Conservation (phyloP, 2,797 vertebrate genomes). For the Eospalax fontanierii region DNA sequence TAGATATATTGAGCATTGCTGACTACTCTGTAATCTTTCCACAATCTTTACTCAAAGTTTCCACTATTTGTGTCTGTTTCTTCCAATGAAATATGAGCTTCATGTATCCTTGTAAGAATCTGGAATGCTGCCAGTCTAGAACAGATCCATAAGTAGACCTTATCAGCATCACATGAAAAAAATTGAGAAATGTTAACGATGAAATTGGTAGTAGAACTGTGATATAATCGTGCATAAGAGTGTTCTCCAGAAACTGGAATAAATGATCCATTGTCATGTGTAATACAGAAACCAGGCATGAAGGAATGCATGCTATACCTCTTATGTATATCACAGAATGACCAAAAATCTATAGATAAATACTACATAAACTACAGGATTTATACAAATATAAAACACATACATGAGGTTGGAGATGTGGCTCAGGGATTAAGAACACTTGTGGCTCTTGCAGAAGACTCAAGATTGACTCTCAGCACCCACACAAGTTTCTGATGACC, state of each 20-base stretch:
- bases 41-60: not conserved
- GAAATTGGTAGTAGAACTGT: not conserved
- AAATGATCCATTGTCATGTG: not conserved
- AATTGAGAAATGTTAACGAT: not conserved
- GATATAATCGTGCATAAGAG: not conserved
- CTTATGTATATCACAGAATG: not conserved
- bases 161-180: not conserved
- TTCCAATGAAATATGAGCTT: not conserved
- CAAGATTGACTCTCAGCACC: too few species aligned
- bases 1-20: rapidly evolving
- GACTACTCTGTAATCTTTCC: rapidly evolving
- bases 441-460: too few species aligned
- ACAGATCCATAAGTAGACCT: not conserved
- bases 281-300: not conserved
- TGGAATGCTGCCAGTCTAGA: too few species aligned
- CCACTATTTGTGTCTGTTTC: not conserved
- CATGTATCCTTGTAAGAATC: not conserved
- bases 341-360: not conserved
- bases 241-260: not conserved
- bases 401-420: too few species aligned
- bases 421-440: too few species aligned
- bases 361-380: too few species aligned
- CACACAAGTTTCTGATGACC: too few species aligned
- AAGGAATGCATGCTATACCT: not conserved
- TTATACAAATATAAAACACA: not conserved